Conservation (phyloP, 2,888 invertebrate species). For the Steinernema scapterisci region DNA sequence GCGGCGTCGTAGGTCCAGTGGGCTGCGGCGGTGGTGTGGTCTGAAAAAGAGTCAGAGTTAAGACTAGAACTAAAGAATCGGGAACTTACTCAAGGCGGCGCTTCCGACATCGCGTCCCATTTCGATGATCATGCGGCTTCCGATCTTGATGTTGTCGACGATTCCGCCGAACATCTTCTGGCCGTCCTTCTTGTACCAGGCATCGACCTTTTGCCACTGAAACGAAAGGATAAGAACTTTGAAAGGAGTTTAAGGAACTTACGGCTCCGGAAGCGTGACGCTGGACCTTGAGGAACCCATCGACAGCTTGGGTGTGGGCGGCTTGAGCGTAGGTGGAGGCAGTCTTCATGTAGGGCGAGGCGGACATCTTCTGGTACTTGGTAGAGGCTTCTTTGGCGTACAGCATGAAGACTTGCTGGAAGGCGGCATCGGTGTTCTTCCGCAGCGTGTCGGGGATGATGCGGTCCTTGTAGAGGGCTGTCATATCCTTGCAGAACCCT, state of each 20-base stretch:
- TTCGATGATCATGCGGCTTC: neutral
- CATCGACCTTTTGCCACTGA: neutral
- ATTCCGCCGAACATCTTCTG: neutral
- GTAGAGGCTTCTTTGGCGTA: neutral
- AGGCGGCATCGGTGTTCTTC: constrained; percentile 15
- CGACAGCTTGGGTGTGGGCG: neutral
- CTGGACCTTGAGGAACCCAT: neutral
- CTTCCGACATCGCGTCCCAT: neutral
- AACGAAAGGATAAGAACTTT: neutral
- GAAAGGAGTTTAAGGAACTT: neutral
- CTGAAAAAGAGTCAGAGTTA: neutral
- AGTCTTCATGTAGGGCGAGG: neutral
- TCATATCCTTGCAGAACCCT: neutral
- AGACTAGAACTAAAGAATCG: neutral
- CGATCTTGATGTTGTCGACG: neutral
- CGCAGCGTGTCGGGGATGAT: neutral
- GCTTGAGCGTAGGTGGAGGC: neutral
- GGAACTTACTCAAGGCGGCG: neutral
- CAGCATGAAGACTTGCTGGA: neutral
- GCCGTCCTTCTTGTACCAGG: constrained; percentile 1
- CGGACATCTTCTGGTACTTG: neutral
- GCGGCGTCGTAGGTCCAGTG: constrained; percentile 21
- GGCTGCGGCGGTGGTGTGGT: neutral
- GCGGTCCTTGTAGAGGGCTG: neutral
- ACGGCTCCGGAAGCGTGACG: neutral